Percentiles rank a stretch among this genome's conserved stretches.
These are phyloP conservation scores for Metacarcinus magister DNA, from an alignment of 2,888 invertebrate genomes.

Conservation along the genomic window DNA sequence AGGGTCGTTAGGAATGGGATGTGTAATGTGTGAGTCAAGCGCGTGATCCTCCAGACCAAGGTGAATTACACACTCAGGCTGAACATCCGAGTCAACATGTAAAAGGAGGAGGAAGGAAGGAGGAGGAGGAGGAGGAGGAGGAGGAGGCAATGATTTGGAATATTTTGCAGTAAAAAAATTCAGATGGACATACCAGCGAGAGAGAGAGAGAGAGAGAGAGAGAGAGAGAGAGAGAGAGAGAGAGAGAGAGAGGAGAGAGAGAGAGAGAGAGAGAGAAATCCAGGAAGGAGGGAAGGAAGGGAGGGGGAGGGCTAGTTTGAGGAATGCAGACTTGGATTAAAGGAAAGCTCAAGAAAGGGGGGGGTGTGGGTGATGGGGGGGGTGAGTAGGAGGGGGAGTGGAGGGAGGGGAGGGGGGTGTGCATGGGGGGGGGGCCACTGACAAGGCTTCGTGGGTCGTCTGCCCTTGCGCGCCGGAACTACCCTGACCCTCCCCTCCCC, in stretches of 20 bases:
- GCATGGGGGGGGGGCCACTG: not conserved
- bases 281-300: not conserved
- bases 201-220: conserved; percentile 22
- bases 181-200: not conserved
- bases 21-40: too few relatives aligned
- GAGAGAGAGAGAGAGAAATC: not conserved
- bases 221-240: conserved; percentile 45
- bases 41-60: too few relatives aligned
- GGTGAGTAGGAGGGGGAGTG: not conserved
- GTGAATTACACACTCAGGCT: not conserved
- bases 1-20: too few relatives aligned
- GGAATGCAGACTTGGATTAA: not conserved
- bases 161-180: not conserved
- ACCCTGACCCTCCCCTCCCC: not conserved
- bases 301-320: not conserved
- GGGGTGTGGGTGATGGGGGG: not conserved
- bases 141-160: not conserved
- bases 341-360: not conserved
- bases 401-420: not conserved
- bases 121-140: not conserved
- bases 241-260: conserved; percentile 48
- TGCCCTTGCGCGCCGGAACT: conserved; percentile 38
- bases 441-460: conserved; percentile 11
- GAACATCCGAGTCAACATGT: not conserved
- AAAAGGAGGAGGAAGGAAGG: not conserved